Evolutionary conservation across 2,113 vertebrate species (phyloP).

Genomic region (Bolborhynchus lineola): DNA sequence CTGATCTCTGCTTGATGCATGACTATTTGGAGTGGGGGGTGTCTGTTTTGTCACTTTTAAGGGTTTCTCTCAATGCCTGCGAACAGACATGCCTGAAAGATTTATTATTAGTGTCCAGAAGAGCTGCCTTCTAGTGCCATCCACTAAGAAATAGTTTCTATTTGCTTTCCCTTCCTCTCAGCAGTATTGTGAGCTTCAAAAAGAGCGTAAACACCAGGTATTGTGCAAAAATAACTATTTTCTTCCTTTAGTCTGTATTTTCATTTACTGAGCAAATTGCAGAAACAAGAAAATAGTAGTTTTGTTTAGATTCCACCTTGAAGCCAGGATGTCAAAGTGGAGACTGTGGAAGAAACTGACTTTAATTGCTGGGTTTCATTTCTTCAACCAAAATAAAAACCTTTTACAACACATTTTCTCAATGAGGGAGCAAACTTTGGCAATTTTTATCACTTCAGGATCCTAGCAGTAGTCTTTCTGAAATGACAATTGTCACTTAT

Average conservation of each 20-base stretch:
- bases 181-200: neutral
- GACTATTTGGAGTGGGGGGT: neutral
- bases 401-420: neutral
- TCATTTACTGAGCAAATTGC: neutral
- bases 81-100: neutral
- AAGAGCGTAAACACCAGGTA: neutral
- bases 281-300: neutral
- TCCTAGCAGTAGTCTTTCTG: neutral
- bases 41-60: neutral
- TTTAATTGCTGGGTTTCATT: neutral
- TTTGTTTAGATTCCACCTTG: neutral
- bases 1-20: neutral
- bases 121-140: neutral
- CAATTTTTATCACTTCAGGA: neutral
- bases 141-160: neutral
- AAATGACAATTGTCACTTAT: neutral
- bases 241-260: neutral
- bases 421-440: neutral
- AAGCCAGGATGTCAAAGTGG: neutral
- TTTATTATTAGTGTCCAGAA: neutral
- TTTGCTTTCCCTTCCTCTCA: neutral
- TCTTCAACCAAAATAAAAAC: neutral
- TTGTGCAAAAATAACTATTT: neutral
- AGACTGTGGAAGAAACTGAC: neutral
- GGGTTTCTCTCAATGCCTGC: neutral